These are phyloP conservation scores for Rhabdophis nuchalis DNA, from an alignment of 2,797 vertebrate species.

Conservation along the genomic window DNA sequence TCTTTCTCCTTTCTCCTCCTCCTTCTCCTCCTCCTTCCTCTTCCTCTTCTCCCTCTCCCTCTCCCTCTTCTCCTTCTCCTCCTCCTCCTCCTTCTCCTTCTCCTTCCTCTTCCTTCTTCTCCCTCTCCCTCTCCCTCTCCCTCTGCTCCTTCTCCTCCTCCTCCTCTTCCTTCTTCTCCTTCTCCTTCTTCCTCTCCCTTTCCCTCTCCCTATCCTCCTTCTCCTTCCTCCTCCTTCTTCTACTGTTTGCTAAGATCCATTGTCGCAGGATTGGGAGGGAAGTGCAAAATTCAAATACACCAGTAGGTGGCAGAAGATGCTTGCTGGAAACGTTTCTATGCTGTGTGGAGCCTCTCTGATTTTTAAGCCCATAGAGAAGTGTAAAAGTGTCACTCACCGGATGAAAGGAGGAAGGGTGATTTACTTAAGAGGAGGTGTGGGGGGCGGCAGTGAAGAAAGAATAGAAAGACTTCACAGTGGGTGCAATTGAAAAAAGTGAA, in stretches of 20 bases:
- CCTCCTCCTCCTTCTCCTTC: no score
- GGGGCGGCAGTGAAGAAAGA: background rate
- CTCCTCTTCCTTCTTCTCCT: no score
- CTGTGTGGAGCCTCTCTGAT: background rate
- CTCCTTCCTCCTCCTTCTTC: no score
- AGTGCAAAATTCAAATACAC: background rate
- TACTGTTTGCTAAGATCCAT: background rate
- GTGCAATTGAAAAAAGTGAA: background rate
- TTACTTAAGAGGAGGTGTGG: background rate
- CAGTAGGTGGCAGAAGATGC: background rate
- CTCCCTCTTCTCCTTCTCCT: no score
- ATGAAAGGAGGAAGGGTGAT: background rate
- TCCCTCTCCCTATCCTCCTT: no score
- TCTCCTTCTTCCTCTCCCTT: no score
- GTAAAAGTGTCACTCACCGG: background rate
- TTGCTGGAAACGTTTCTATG: background rate
- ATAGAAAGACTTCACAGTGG: background rate
- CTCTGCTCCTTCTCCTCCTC: no score
- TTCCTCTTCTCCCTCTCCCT: no score
- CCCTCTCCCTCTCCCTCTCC: no score
- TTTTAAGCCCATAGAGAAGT: background rate
- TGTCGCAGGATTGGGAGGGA: accelerated
- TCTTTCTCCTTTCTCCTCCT: no score
- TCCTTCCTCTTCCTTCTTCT: no score
- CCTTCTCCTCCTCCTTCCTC: no score